These are phyloP conservation scores for Alcedo quadribrachys DNA, from an alignment of 2,797 vertebrate genomes.

Conservation along the genomic window DNA sequence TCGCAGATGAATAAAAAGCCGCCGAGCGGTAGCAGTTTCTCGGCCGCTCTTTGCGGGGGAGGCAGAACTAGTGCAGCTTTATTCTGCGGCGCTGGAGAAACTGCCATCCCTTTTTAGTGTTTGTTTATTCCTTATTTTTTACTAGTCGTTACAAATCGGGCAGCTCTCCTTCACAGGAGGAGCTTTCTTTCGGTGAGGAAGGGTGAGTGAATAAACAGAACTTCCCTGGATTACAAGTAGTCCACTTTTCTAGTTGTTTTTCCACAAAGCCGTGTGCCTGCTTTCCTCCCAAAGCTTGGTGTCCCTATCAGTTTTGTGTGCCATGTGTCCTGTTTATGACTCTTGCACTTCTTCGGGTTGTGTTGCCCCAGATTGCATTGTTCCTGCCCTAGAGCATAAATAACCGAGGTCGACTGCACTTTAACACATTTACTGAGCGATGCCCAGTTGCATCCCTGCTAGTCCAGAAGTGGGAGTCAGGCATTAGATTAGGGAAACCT, in stretches of 20 bases:
- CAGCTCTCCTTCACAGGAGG: neutral
- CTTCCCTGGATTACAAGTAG: neutral
- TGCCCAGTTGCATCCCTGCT: neutral
- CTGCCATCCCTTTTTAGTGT: fast-evolving
- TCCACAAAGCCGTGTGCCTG: fast-evolving
- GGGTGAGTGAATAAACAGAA: neutral
- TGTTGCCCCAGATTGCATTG: slow-evolving; percentile 12
- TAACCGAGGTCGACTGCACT: neutral
- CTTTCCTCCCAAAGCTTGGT: neutral
- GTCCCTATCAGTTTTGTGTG: neutral
- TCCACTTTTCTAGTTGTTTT: neutral
- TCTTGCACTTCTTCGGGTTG: neutral
- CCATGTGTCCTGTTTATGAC: neutral
- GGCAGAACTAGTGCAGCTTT: neutral
- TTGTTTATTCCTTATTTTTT: fast-evolving
- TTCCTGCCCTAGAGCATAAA: neutral
- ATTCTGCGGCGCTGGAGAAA: neutral
- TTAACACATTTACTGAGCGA: neutral
- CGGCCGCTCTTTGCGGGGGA: neutral
- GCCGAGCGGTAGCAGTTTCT: neutral
- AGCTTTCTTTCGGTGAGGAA: neutral
- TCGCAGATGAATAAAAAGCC: neutral
- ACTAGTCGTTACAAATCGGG: neutral
- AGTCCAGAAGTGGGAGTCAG: neutral
- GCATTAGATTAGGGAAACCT: neutral